Conservation (phyloP, 2,113 vertebrate genomes). For the Clarias magur region DNA sequence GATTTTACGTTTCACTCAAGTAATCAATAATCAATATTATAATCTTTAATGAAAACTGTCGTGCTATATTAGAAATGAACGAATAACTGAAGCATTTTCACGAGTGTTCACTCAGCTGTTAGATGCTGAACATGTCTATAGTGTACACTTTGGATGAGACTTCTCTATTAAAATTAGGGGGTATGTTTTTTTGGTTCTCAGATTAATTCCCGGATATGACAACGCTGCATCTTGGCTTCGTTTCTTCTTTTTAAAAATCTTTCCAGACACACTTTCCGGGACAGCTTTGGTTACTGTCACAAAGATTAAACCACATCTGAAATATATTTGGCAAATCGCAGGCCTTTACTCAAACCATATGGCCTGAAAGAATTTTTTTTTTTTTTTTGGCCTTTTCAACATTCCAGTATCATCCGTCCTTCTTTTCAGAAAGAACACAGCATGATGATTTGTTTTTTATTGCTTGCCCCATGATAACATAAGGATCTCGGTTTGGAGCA, state of each 20-base stretch:
- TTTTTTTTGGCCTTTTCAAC: constrained; percentile 52
- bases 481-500: constrained; percentile 29
- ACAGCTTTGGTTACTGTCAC: constrained; percentile 66
- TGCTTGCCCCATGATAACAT: constrained; percentile 51
- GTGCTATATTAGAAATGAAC: too few species aligned
- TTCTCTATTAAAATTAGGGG: not conserved
- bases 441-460: constrained; percentile 53
- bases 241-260: not conserved
- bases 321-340: constrained; percentile 65
- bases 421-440: constrained; percentile 58
- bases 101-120: not conserved
- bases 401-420: constrained; percentile 59
- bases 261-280: constrained; percentile 58
- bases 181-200: not conserved
- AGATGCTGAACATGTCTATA: not conserved
- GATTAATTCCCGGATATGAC: not conserved
- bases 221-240: not conserved
- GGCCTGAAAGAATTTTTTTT: constrained; percentile 42
- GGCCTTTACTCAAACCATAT: constrained; percentile 68
- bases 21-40: not conserved
- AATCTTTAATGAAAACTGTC: not conserved
- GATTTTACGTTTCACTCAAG: not conserved
- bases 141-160: not conserved
- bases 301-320: constrained; percentile 70
- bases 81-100: not conserved